Conservation (phyloP, 2,888 invertebrate species). For the Plebejus argus region DNA sequence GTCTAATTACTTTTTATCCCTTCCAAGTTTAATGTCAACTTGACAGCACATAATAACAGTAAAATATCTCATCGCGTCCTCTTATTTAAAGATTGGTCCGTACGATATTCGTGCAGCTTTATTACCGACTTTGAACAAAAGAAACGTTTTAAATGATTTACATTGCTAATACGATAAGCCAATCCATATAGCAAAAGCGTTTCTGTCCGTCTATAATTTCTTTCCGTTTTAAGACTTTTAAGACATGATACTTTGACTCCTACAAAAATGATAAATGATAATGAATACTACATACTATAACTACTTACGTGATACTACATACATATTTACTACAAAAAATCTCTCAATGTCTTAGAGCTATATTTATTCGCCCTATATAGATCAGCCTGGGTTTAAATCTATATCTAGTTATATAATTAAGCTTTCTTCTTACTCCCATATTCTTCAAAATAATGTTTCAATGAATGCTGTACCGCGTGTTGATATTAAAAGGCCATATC, state of each 20-base stretch:
- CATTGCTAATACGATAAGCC: no score
- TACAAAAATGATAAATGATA: no score
- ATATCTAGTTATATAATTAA: neutral
- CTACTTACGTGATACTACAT: no score
- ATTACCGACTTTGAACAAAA: neutral
- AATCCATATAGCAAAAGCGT: no score
- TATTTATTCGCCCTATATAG: no score
- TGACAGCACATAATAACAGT: slow-evolving; percentile 70
- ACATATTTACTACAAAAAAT: no score
- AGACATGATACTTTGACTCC: no score
- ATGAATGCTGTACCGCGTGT: slow-evolving; percentile 28
- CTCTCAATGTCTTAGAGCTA: no score
- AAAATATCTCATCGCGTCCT: slow-evolving; percentile 48
- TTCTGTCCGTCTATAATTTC: no score
- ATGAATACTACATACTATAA: no score
- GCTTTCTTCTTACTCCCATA: neutral
- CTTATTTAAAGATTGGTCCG: neutral
- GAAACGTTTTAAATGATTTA: neutral
- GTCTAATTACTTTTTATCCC: slow-evolving; percentile 63
- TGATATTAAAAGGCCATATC: slow-evolving; percentile 73
- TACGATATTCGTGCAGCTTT: neutral
- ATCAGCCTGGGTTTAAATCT: no score
- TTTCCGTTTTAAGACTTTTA: no score
- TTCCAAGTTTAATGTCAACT: slow-evolving; percentile 54
- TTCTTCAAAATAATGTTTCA: neutral